A percentile compares a stretch with the other conserved stretches of the same genome.
Evolutionary conservation across 2,888 invertebrate species (phyloP).

Genomic region (Deilephila porcellus): DNA sequence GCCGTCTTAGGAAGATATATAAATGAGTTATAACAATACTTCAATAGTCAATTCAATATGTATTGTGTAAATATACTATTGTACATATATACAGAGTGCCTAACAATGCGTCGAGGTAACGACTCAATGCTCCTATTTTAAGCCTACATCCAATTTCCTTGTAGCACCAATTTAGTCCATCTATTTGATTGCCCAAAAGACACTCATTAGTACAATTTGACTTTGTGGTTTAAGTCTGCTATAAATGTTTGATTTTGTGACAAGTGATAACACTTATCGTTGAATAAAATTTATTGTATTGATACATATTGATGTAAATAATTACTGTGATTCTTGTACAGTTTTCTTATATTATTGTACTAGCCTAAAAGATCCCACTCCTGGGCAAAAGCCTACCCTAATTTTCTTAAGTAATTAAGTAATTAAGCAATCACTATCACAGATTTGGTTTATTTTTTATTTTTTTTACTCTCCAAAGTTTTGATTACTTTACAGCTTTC

Average conservation of each 20-base stretch:
- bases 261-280: constrained; percentile 2
- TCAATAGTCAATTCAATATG: too few relatives aligned
- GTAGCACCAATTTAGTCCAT: constrained; percentile 11
- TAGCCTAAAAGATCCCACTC: too few relatives aligned
- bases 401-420: too few relatives aligned
- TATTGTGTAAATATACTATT: constrained; percentile 3
- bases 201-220: neutral
- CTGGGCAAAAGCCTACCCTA: too few relatives aligned
- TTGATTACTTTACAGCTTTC: too few relatives aligned
- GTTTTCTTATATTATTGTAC: too few relatives aligned
- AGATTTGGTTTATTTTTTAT: too few relatives aligned
- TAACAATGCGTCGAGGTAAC: constrained; percentile 14
- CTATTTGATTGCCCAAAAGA: neutral
- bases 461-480: too few relatives aligned
- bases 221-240: neutral
- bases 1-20: neutral
- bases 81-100: neutral
- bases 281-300: constrained; percentile 2
- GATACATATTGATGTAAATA: neutral
- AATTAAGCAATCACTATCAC: too few relatives aligned
- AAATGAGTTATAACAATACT: neutral
- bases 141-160: constrained; percentile 14
- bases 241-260: constrained; percentile 14
- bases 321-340: neutral
- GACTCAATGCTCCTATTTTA: constrained; percentile 21